phyloP scores from a whole-genome alignment of 2,113 vertebrate genomes.

The Sander lucioperca region DNA sequence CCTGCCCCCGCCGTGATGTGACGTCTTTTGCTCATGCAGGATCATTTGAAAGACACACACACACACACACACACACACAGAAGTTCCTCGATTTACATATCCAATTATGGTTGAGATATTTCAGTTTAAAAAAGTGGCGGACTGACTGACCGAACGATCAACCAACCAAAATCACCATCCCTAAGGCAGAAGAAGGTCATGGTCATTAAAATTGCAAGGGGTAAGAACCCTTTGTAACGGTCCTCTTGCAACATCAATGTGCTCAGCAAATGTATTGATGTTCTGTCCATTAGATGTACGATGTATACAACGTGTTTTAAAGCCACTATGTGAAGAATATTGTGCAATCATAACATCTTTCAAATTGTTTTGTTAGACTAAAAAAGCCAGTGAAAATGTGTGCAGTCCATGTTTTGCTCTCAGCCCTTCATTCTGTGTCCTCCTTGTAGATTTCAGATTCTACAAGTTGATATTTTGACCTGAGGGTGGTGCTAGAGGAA shows the following conservation, averaged over 20 bases:
- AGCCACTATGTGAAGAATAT: neutral
- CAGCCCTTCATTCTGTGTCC: neutral
- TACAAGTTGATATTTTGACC: neutral
- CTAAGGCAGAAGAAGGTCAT: neutral
- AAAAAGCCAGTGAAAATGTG: neutral
- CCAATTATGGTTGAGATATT: too few relatives aligned
- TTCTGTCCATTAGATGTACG: neutral
- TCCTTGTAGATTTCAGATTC: neutral
- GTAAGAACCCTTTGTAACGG: neutral
- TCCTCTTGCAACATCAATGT: neutral
- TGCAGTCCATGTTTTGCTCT: neutral
- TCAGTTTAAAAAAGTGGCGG: too few relatives aligned
- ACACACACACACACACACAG: too few relatives aligned
- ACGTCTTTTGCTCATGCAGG: too few relatives aligned
- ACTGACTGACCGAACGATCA: neutral
- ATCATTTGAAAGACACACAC: too few relatives aligned
- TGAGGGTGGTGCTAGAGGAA: neutral
- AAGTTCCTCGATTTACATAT: too few relatives aligned
- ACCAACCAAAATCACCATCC: neutral
- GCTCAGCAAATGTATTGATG: neutral
- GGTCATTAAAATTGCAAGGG: neutral
- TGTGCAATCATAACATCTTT: neutral
- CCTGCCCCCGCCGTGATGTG: too few relatives aligned
- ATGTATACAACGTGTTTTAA: neutral
- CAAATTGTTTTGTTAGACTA: neutral